Evolutionary conservation across 1,140 invertebrate species (phyloP), one percentile per base, ranked within the genome.

Genomic region (Macrobrachium rosenbergii): DNA sequence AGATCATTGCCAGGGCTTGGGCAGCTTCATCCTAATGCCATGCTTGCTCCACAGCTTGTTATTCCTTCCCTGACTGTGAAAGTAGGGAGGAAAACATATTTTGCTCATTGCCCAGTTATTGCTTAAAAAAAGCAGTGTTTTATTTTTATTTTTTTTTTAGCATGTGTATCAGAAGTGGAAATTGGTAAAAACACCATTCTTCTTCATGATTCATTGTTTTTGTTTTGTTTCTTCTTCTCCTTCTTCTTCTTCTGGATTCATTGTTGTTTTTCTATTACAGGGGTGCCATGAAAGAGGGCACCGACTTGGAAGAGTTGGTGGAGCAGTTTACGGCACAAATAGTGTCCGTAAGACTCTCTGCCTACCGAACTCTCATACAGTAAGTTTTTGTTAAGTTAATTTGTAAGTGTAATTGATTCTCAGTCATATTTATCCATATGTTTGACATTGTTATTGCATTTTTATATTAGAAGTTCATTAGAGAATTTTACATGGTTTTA

Each of bases 221-320:
- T n/a, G n/a, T n/a, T n/a, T n/a, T n/a, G n/a, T n/a, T n/a, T n/a
- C n/a, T n/a, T n/a, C n/a, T n/a, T n/a, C n/a, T n/a, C n/a, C n/a
- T n/a, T n/a, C n/a, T n/a, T n/a, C n/a, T n/a, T n/a, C n/a, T 72
- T 10, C 0, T 17, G 16, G 7, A 5, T n/a, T 21, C 19, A 21
- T 67, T 11, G 5, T 37, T 43, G 2, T 1, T 23, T 69, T 69
- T n/a, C 69, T 17, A 72, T 28, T n/a, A 72, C 69, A 72, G 69
- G 69, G 52, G 52, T 52, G 21, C 69, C 69, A 83, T 83, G 82
- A 63, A 83, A 60, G 82, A 83, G 59, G 69, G 59, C 63, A 83
- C 52, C 52, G 52, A n/a, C 16, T 60, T 83, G 28, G 83, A 81
- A 59, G 76, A 67, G 28, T 67, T 80, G 62, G 83, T 86, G 45